Evolutionary conservation across 2,113 vertebrate species (phyloP).

Genomic region (Apaloderma vittatum): DNA sequence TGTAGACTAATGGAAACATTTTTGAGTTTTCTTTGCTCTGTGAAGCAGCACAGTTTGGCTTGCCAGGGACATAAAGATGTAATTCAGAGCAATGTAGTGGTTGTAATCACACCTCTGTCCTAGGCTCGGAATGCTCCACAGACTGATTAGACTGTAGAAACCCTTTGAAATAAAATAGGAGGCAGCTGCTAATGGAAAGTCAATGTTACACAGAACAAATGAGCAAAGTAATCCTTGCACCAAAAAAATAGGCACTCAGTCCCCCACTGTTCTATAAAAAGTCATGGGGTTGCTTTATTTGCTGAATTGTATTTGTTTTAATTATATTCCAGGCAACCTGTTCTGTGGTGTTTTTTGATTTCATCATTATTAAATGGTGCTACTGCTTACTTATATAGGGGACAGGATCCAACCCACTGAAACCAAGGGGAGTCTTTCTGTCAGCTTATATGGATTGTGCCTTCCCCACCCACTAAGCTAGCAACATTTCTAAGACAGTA

Average conservation of each 20-base stretch:
- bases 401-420: background rate
- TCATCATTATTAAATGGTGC: background rate
- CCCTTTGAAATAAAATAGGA: background rate
- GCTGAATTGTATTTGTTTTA: background rate
- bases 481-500: background rate
- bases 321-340: background rate
- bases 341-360: background rate
- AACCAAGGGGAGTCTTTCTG: background rate
- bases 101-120: background rate
- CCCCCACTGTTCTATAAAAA: background rate
- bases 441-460: fast-evolving
- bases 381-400: background rate
- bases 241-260: background rate
- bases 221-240: background rate
- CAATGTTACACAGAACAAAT: background rate
- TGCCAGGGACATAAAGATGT: background rate
- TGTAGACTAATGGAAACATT: background rate
- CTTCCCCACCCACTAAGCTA: background rate
- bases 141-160: background rate
- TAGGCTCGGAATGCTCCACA: background rate
- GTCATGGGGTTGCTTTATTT: background rate
- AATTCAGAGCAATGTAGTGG: background rate
- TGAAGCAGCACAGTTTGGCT: background rate
- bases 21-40: background rate
- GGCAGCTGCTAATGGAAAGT: background rate